Evolutionary conservation across 2,113 vertebrate species (phyloP), one percentile per base, ranked within the genome.

Genomic region (Ophiodon elongatus): DNA sequence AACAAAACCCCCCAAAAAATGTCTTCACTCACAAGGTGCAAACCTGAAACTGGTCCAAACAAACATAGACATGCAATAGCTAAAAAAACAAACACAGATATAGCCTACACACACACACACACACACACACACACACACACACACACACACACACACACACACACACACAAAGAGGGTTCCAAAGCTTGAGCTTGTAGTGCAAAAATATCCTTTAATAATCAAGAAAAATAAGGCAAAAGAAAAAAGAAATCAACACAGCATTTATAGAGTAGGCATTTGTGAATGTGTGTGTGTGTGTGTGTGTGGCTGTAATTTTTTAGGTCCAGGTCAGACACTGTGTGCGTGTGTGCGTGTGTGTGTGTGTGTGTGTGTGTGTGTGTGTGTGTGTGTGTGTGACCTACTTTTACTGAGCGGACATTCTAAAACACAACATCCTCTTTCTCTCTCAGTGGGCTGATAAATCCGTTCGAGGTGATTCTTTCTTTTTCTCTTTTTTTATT

Each of bases 401-500:
- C 88, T 90, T 93, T 79, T 35, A 70, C 60, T 60, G 65, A 82
- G 76, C n/a, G 56, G 80, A 81, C 85, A 79, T 76, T 79, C 82
- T 80, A 87, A 88, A 82, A 82, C 84, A 87, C 83, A 85, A 60
- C 86, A 75, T 80, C 85, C 79, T 82, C 76, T 64, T 39, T 69
- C 52, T 72, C 66, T 79, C 63, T 78, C 80, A 37, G 70, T 82
- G 65, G 77, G 78, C 47, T 81, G 71, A 84, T 91, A 88, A 91
- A 92, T 89, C 89, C 65, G 54, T 76, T 79, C 1, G 14, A 41
- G 63, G 60, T 50, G 73, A 73, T 73, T 80, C 68, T 84, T 78
- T 79, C 59, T 72, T 27, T 77, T 41, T 66, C 27, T 66, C 2
- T 75, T 70, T n/a, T n/a, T n/a, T n/a, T n/a, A n/a, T 11, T 75